These are phyloP conservation scores for Ophion ventricosus DNA, from an alignment of 2,888 invertebrate species.

Conservation along the genomic window DNA sequence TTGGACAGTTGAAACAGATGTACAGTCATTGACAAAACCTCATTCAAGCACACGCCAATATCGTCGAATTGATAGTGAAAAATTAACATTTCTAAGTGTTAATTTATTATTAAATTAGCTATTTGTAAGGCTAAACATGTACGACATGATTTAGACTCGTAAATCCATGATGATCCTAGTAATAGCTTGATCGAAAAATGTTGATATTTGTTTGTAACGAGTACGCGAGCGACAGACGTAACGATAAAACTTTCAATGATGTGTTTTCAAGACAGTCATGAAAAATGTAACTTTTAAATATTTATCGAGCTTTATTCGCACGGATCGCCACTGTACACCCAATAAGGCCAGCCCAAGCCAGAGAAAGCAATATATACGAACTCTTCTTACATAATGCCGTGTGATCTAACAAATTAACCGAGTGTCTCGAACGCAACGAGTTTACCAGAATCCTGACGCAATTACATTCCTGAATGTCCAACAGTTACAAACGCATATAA, in stretches of 20 bases:
- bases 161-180: too few relatives aligned
- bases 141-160: too few relatives aligned
- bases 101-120: too few relatives aligned
- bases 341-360: conserved; percentile 69
- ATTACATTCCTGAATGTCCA: conserved; percentile 36
- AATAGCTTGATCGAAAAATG: too few relatives aligned
- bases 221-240: too few relatives aligned
- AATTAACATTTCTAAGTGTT: too few relatives aligned
- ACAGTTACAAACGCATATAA: conserved; percentile 7
- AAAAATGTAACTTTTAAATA: conserved; percentile 53
- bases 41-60: too few relatives aligned
- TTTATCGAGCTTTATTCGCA: conserved; percentile 34
- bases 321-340: conserved; percentile 46
- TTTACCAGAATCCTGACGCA: conserved; percentile 60
- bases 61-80: too few relatives aligned
- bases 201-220: too few relatives aligned
- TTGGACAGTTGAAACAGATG: too few relatives aligned
- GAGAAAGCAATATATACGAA: conserved; percentile 74
- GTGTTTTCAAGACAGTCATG: conserved; percentile 11
- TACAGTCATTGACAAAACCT: too few relatives aligned
- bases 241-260: conserved; percentile 25
- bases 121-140: too few relatives aligned
- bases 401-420: conserved; percentile 80
- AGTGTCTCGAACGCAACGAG: conserved; percentile 61
- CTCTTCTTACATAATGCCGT: conserved; percentile 72